Evolutionary conservation across 2,113 vertebrate genomes (phyloP).

Genomic region (Lipophrys pholis): DNA sequence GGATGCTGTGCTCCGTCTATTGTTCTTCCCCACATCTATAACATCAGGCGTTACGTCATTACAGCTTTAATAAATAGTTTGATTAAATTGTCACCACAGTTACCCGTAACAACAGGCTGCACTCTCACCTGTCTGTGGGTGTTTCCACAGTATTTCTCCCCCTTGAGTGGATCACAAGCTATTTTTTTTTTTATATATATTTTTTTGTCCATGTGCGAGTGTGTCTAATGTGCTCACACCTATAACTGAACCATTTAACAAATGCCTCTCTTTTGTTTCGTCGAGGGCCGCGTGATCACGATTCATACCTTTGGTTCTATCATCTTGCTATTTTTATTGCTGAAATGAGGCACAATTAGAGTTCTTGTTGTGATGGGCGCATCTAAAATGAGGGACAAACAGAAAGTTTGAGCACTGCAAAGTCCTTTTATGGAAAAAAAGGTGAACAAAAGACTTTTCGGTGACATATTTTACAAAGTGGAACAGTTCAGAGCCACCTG

Average conservation of each 20-base stretch:
- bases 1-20: too few species aligned
- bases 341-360: background rate
- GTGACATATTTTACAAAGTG: background rate
- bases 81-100: constrained; percentile 14
- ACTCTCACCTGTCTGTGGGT: background rate
- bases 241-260: background rate
- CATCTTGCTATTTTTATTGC: background rate
- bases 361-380: background rate
- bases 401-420: background rate
- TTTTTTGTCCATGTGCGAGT: background rate
- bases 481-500: too few species aligned
- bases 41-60: background rate
- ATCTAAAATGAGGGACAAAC: constrained; percentile 22
- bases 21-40: background rate
- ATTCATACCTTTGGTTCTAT: background rate
- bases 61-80: background rate
- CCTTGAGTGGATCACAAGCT: background rate
- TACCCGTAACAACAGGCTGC: background rate
- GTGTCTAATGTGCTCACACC: background rate
- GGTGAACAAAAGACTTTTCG: background rate
- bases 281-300: background rate
- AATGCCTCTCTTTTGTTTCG: background rate
- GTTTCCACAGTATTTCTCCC: constrained; percentile 17
- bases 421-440: background rate
- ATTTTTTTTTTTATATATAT: background rate